These are phyloP conservation scores for Poeciliopsis prolifica DNA, from an alignment of 2,113 vertebrate genomes.

Conservation along the genomic window DNA sequence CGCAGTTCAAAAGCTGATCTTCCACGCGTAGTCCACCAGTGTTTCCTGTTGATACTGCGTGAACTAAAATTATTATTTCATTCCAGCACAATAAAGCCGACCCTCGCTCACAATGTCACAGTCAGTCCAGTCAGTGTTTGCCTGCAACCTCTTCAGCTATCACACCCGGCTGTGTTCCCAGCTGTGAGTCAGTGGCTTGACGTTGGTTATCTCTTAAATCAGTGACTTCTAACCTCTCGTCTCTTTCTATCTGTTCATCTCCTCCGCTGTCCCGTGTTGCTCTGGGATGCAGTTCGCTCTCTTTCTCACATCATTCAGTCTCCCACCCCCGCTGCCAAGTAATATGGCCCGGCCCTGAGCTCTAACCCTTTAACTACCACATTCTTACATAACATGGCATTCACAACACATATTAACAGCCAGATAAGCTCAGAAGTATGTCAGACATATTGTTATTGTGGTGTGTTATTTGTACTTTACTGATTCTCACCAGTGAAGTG, in stretches of 20 bases:
- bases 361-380: slow-evolving; percentile 56
- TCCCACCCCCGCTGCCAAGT: slow-evolving; percentile 12
- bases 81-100: slow-evolving; percentile 47
- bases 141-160: slow-evolving; percentile 50
- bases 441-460: slow-evolving; percentile 3
- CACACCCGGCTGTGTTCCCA: slow-evolving; percentile 60
- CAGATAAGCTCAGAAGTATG: slow-evolving; percentile 8
- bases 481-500: not conserved
- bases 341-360: slow-evolving; percentile 60
- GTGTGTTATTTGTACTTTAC: not conserved
- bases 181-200: slow-evolving; percentile 48
- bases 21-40: slow-evolving; percentile 15
- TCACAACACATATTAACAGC: slow-evolving; percentile 36
- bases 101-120: slow-evolving; percentile 22
- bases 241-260: slow-evolving; percentile 27
- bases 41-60: slow-evolving; percentile 2
- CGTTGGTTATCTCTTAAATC: slow-evolving; percentile 53
- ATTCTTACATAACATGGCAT: slow-evolving; percentile 68
- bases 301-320: slow-evolving; percentile 11
- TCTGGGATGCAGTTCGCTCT: slow-evolving; percentile 17
- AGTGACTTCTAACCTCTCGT: slow-evolving; percentile 37
- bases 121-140: slow-evolving; percentile 25
- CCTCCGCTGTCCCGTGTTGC: slow-evolving; percentile 33
- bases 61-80: slow-evolving; percentile 17
- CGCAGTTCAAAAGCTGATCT: slow-evolving; percentile 10